A percentile compares a stretch with the other conserved stretches of the same genome.
These are phyloP conservation scores for Henricia sp. DNA, from an alignment of 53 echinoderm and acorn worm species.

Conservation along the genomic window DNA sequence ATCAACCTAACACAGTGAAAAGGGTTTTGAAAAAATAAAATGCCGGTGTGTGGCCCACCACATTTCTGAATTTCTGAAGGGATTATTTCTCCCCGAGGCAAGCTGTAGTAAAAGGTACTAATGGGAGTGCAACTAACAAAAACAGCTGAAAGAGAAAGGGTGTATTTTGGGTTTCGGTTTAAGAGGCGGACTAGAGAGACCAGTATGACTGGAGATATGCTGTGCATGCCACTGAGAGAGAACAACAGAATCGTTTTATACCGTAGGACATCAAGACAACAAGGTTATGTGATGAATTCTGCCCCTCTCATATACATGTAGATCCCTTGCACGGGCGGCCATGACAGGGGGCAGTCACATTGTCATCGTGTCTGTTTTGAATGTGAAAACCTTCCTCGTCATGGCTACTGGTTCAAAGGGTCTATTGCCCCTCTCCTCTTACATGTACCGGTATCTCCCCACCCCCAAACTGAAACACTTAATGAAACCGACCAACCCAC, in stretches of 20 bases:
- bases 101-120: background rate
- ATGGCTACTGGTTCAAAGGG: too few relatives aligned
- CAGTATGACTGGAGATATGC: background rate
- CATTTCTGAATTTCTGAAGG: constrained; percentile 12
- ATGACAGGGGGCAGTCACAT: background rate
- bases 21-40: background rate
- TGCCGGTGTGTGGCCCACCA: background rate
- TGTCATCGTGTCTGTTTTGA: too few relatives aligned
- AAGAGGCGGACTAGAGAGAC: constrained; percentile 14
- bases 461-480: too few relatives aligned
- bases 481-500: too few relatives aligned
- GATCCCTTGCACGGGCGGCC: background rate
- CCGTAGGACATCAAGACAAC: background rate
- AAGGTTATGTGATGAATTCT: background rate
- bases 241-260: constrained; percentile 26
- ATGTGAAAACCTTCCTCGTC: too few relatives aligned
- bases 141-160: background rate
- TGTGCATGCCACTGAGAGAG: constrained; percentile 1
- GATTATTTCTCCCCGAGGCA: constrained; percentile 11
- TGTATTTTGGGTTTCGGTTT: constrained; percentile 26
- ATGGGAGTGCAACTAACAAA: background rate
- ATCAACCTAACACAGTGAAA: constrained; percentile 47
- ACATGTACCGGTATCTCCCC: too few relatives aligned
- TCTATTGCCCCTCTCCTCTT: too few relatives aligned
- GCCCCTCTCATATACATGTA: background rate